Conservation (phyloP, 2,113 vertebrate genomes). For the Athene cunicularia region DNA sequence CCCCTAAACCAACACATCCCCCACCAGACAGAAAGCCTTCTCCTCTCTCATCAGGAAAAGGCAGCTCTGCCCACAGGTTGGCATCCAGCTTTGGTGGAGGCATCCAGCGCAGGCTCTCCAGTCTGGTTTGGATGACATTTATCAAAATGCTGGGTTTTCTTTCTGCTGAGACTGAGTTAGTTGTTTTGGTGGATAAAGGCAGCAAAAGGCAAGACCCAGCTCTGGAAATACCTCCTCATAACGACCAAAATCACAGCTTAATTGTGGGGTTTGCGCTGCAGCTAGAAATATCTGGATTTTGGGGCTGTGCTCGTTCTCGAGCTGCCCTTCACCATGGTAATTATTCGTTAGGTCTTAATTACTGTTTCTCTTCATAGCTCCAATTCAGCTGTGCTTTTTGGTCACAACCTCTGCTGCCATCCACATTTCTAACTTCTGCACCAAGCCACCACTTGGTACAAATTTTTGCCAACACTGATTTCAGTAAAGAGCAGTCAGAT, state of each 20-base stretch:
- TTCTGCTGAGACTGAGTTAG: background rate
- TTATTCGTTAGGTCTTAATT: slow-evolving; percentile 33
- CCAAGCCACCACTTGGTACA: background rate
- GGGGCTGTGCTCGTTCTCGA: background rate
- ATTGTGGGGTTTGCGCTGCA: slow-evolving; percentile 56
- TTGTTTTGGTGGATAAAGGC: slow-evolving; percentile 9
- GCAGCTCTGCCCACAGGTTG: slow-evolving; percentile 26
- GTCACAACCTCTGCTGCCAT: background rate
- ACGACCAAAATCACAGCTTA: slow-evolving; percentile 51
- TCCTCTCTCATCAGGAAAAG: background rate
- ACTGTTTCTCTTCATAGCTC: slow-evolving; percentile 3
- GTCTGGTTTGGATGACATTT: slow-evolving; percentile 58
- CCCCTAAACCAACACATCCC: background rate
- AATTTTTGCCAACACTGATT: background rate
- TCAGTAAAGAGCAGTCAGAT: background rate
- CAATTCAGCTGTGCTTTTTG: background rate
- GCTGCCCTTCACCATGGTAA: background rate
- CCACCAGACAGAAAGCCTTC: background rate
- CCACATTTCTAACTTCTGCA: background rate
- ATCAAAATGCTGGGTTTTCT: slow-evolving; percentile 25
- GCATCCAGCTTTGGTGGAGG: slow-evolving; percentile 1
- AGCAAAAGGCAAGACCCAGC: background rate
- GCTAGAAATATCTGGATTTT: slow-evolving; percentile 51
- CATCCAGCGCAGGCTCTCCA: background rate
- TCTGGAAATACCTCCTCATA: slow-evolving; percentile 50